Conservation (phyloP, 2,797 vertebrate species). For the Ceryle rudis region DNA sequence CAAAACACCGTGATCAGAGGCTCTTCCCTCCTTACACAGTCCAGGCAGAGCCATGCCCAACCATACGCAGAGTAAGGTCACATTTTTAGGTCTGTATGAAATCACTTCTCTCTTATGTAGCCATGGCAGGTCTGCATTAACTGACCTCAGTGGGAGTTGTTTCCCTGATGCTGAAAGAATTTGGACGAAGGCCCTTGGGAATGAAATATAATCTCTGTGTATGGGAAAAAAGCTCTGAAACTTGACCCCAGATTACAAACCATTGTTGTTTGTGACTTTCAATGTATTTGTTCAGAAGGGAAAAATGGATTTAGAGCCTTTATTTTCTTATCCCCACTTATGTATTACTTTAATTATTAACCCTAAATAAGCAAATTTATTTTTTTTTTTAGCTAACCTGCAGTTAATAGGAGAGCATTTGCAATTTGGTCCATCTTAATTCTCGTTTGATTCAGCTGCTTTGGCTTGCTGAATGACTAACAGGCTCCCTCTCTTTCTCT, state of each 20-base stretch:
- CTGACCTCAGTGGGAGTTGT: neutral
- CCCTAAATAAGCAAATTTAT: neutral
- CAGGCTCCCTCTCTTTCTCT: neutral
- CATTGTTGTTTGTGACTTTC: constrained; percentile 22
- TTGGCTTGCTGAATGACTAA: neutral
- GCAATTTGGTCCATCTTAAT: neutral
- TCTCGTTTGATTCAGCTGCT: neutral
- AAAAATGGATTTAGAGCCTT: neutral
- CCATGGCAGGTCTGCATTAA: neutral
- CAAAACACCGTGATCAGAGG: fast-evolving
- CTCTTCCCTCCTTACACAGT: neutral
- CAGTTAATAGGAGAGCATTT: neutral
- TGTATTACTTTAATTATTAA: constrained; percentile 39
- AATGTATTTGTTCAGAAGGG: neutral
- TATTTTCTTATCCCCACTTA: neutral
- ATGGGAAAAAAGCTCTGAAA: constrained; percentile 54
- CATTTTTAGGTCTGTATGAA: neutral
- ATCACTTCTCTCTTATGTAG: neutral
- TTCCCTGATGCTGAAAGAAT: neutral
- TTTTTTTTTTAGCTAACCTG: neutral
- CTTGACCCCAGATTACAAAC: neutral
- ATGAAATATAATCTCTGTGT: neutral
- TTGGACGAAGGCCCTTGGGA: neutral
- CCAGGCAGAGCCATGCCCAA: neutral
- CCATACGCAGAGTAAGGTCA: fast-evolving